A percentile compares a stretch with the other conserved stretches of the same genome.
phyloP scores from a whole-genome alignment of 2,797 vertebrate genomes.

The Coluber constrictor region DNA sequence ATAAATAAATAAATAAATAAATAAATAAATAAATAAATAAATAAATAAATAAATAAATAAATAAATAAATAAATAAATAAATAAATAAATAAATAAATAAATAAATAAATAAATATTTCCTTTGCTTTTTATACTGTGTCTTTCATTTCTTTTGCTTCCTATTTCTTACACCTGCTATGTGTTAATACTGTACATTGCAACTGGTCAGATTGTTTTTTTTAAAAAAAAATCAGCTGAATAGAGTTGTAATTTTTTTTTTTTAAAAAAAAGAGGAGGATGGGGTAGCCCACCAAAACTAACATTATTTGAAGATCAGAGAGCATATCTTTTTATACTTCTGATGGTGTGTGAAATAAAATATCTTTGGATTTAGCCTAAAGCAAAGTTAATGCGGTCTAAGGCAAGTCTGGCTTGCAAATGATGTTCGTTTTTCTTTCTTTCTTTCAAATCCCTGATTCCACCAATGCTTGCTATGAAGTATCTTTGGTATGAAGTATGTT shows the following conservation, averaged over 20 bases:
- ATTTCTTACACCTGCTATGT: slow-evolving; percentile 39
- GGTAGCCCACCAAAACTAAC: neutral
- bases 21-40: too few species aligned
- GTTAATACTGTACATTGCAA: slow-evolving; percentile 44
- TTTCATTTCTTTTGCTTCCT: neutral
- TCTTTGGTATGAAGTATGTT: neutral
- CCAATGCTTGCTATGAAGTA: neutral
- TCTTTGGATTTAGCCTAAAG: neutral
- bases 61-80: too few species aligned
- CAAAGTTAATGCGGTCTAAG: neutral
- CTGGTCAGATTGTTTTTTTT: slow-evolving; percentile 43
- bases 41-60: too few species aligned
- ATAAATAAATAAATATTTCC: too few species aligned
- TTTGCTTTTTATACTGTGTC: neutral
- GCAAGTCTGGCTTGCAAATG: neutral
- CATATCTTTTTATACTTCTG: neutral
- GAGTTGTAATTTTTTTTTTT: neutral
- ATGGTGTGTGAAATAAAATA: slow-evolving; percentile 13
- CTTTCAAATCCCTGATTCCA: neutral
- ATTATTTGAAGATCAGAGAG: slow-evolving; percentile 16
- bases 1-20: too few species aligned
- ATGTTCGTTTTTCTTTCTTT: too few species aligned
- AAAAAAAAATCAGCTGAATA: slow-evolving; percentile 27
- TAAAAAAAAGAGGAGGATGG: neutral
- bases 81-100: too few species aligned